Evolutionary conservation across 2,797 vertebrate species (phyloP).

Genomic region (Nannoperca australis): DNA sequence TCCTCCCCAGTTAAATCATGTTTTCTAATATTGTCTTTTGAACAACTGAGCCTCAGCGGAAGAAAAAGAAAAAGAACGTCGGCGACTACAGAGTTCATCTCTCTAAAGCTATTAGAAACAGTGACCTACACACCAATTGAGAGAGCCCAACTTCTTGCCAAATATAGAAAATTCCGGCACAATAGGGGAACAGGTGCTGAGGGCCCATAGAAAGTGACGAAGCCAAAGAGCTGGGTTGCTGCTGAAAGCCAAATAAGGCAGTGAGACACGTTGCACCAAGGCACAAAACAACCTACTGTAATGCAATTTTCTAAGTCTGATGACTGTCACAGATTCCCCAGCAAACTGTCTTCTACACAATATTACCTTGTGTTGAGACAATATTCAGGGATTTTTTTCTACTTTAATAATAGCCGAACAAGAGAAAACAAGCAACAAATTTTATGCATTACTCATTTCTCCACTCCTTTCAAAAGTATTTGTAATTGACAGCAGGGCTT

Average conservation of each 20-base stretch:
- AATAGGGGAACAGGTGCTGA: conserved; percentile 88
- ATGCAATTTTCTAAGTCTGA: conserved; percentile 65
- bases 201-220: conserved; percentile 79
- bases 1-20: conserved; percentile 72
- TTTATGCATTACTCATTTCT: conserved; percentile 84
- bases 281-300: conserved; percentile 76
- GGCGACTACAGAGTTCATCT: conserved; percentile 37
- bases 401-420: conserved; percentile 59
- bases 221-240: conserved; percentile 73
- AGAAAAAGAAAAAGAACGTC: conserved; percentile 24
- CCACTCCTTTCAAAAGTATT: conserved; percentile 84
- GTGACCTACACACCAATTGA: conserved; percentile 73
- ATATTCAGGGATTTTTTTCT: conserved; percentile 40
- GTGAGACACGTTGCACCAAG: conserved; percentile 70
- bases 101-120: conserved; percentile 57
- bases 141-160: conserved; percentile 82
- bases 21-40: conserved; percentile 66
- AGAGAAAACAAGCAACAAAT: conserved; percentile 79
- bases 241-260: conserved; percentile 86
- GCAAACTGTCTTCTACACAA: conserved; percentile 12
- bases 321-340: conserved; percentile 44
- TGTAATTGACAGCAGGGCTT: conserved; percentile 75
- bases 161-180: conserved; percentile 89
- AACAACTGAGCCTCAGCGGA: conserved; percentile 33
- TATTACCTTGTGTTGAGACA: neutral